Base-by-base conservation (phyloP, 2,888 invertebrate genomes). In the Trissoscelio sp. region DNA sequence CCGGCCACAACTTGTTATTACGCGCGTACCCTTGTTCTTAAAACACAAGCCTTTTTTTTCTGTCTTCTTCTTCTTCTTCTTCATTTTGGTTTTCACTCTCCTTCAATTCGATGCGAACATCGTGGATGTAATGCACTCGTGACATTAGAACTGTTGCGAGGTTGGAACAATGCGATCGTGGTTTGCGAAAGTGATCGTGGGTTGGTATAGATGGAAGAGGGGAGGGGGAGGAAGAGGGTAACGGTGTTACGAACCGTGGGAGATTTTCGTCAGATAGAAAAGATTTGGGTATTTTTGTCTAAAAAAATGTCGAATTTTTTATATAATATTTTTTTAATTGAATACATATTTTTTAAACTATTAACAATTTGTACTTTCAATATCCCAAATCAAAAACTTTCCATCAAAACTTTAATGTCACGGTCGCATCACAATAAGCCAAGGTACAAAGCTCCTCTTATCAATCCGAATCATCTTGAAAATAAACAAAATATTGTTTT, bases 1-100 rank as follows among this genome's bases (percentile, higher is more conserved):
- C 48, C 34, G 20, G 37, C 18, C 60, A 51, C 67, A 60, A 39
- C 74, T 24, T 74, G 74, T 74, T 66, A 74, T 74, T 74, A 74
- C 66, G 34, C 60, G 18, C n/a, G 57, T 55, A 44, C 31, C 58
- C 44, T 31, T 53, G 14, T 48, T 57, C 55, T 20, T 44, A 20
- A 24, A 51, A 60, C 60, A 46, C 37, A 2, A n/a, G n/a, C n/a
- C n/a, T n/a, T n/a, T n/a, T n/a, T n/a, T n/a, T n/a, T n/a, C n/a
- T n/a, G n/a, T n/a, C n/a, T 46, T 44, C 16, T 51, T 22, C 18
- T 55, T 44, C 22, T 22, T 42, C 31, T 55, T 58, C 31, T 34
- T 5, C 14, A 5, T 46, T 46, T 3, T 11, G 3, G 22, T 20
- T 28, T 53, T 57, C 24, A 28, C 46, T 46, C 34, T 22, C 42